phyloP scores from a whole-genome alignment of 1,140 invertebrate genomes.

The Cydia strobilella region DNA sequence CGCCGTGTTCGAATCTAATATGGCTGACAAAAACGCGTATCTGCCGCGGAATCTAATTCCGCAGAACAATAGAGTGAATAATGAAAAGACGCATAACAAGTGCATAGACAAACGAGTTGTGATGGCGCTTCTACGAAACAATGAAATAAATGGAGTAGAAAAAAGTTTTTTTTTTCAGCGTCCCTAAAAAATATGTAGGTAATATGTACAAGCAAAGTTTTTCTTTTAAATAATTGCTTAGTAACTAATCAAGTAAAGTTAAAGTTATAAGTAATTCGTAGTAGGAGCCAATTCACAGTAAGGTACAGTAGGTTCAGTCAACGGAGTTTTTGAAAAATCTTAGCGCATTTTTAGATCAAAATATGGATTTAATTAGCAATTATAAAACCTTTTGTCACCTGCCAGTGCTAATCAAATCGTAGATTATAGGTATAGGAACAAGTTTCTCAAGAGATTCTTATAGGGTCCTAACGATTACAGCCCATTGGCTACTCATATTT shows the following conservation, averaged over 20 bases:
- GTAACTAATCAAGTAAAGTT: too few species aligned
- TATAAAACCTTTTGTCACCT: too few species aligned
- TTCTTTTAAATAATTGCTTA: too few species aligned
- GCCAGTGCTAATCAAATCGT: neutral
- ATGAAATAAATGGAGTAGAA: neutral
- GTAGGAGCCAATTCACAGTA: too few species aligned
- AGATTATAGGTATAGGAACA: neutral
- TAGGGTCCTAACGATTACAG: neutral
- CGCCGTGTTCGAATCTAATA: neutral
- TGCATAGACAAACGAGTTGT: slow-evolving; percentile 22
- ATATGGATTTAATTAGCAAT: too few species aligned
- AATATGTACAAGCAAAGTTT: too few species aligned
- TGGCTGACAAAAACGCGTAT: slow-evolving; percentile 20
- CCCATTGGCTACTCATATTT: slow-evolving; percentile 8
- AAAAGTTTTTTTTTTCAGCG: too few species aligned
- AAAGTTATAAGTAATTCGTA: too few species aligned
- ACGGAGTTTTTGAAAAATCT: too few species aligned
- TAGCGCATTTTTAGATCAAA: too few species aligned
- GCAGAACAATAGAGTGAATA: slow-evolving; percentile 25
- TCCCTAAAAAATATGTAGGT: too few species aligned
- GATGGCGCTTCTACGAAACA: slow-evolving; percentile 9
- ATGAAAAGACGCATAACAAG: slow-evolving; percentile 31
- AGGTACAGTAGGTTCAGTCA: too few species aligned
- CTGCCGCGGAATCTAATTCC: slow-evolving; percentile 19
- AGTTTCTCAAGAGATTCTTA: neutral